Percentiles rank a stretch among this genome's conserved stretches.
Evolutionary conservation across 2,113 vertebrate species (phyloP).

Genomic region (Nipponia nippon): DNA sequence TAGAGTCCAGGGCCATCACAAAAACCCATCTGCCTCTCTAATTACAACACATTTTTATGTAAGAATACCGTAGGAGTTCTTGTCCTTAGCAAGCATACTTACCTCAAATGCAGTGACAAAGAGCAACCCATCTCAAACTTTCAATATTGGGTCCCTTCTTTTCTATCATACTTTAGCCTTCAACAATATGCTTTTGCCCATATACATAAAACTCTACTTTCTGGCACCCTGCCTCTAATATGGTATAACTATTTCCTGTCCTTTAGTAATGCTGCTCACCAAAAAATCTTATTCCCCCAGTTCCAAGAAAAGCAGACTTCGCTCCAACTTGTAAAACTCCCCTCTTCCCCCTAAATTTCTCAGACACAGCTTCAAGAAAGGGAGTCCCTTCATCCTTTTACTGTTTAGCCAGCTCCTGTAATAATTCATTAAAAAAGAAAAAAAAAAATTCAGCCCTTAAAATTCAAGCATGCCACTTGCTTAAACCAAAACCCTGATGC

Average conservation of each 20-base stretch:
- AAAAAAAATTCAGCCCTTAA: background rate
- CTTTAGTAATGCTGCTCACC: background rate
- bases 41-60: background rate
- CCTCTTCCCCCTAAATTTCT: background rate
- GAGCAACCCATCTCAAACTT: background rate
- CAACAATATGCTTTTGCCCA: background rate
- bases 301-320: background rate
- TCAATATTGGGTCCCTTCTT: background rate
- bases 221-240: background rate
- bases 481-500: background rate
- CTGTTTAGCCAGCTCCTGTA: background rate
- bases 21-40: background rate
- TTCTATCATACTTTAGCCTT: background rate
- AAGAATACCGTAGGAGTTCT: background rate
- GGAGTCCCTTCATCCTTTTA: background rate
- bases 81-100: background rate
- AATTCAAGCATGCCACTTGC: background rate
- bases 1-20: background rate
- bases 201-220: background rate
- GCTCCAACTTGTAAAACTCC: background rate
- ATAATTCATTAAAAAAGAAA: background rate
- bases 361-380: background rate
- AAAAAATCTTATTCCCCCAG: background rate
- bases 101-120: background rate
- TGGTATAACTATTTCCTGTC: accelerated